Conservation (phyloP, 2,113 vertebrate genomes). For the Sylvia atricapilla region DNA sequence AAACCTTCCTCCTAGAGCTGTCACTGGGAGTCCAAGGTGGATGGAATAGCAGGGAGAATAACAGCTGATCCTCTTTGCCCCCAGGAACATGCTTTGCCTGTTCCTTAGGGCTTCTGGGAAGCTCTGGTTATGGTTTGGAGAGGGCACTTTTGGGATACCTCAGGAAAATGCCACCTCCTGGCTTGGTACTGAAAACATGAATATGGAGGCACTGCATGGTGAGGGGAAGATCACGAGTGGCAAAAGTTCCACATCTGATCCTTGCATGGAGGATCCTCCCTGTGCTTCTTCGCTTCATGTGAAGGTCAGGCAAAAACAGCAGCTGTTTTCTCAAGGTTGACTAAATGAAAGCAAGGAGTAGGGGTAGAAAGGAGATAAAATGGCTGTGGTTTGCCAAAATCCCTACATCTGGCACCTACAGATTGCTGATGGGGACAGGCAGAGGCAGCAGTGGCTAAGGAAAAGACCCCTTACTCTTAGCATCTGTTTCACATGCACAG, state of each 20-base stretch:
- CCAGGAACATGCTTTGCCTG: not conserved
- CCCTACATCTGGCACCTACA: not conserved
- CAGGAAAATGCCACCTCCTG: not conserved
- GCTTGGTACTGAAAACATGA: not conserved
- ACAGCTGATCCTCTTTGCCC: not conserved
- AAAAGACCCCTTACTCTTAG: not conserved
- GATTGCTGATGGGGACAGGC: not conserved
- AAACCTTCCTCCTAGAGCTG: not conserved
- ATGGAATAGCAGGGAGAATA: not conserved
- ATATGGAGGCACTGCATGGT: not conserved
- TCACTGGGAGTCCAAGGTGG: not conserved
- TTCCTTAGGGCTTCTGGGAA: not conserved
- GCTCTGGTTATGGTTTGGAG: not conserved
- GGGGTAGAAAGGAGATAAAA: not conserved
- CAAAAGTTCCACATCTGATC: rapidly evolving
- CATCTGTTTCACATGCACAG: not conserved
- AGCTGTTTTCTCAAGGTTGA: not conserved
- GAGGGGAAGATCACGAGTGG: not conserved
- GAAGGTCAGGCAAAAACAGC: not conserved
- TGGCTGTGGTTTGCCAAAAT: not conserved
- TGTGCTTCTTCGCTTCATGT: rapidly evolving
- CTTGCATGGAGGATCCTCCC: not conserved
- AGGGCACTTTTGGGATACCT: not conserved
- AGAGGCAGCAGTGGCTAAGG: not conserved
- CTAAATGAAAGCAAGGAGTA: not conserved